phyloP scores from a whole-genome alignment of 2,113 vertebrate species.

The Gallinago jamesoni region DNA sequence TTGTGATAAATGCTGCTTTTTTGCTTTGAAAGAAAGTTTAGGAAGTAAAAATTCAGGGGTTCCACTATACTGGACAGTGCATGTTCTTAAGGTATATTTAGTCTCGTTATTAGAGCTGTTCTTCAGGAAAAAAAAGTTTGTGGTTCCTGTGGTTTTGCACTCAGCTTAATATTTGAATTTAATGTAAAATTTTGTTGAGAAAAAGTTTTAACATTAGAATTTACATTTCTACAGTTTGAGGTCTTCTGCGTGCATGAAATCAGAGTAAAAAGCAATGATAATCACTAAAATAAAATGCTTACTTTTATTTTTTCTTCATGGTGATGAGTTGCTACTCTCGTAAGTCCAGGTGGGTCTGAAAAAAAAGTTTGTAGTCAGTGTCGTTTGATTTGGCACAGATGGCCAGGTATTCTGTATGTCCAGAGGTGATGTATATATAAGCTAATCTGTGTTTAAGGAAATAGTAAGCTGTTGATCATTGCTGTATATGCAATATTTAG shows the following conservation, averaged over 20 bases:
- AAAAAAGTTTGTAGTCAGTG: background rate
- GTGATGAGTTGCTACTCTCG: background rate
- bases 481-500: background rate
- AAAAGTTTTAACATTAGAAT: background rate
- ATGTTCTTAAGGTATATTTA: background rate
- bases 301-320: background rate
- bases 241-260: background rate
- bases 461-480: background rate
- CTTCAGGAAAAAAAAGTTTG: background rate
- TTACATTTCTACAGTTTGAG: background rate
- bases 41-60: background rate
- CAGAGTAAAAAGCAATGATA: background rate
- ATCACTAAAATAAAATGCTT: background rate
- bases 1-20: background rate
- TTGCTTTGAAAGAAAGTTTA: background rate
- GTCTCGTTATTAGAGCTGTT: background rate
- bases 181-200: background rate
- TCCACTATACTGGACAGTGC: background rate
- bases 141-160: background rate
- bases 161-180: background rate
- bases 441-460: background rate
- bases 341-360: background rate
- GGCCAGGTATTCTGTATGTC: background rate
- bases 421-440: background rate
- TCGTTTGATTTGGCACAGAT: background rate